Evolutionary conservation across 2,888 invertebrate genomes (phyloP), one percentile per base, ranked within the genome.

Genomic region (Orthosia gracilis): DNA sequence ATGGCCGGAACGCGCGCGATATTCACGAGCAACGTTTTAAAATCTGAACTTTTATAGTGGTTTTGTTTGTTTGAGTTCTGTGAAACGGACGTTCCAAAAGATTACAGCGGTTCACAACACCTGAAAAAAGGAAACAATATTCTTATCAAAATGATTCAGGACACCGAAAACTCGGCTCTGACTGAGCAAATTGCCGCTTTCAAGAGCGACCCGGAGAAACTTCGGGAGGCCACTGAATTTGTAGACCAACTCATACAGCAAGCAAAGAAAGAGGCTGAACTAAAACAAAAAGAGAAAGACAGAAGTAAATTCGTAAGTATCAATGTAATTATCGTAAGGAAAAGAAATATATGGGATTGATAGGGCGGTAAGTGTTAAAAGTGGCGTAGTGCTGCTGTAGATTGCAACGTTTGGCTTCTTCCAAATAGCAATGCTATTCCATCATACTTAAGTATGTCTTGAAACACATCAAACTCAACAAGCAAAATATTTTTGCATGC

Each of bases 191-290:
- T 97, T 88, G 95, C 96, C 62, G 96, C 96, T 80, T 97, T 97
- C 91, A 97, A 97, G 92, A 96, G 95, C 84, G 97, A 97, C 89
- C 97, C 97, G 57, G 96, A 97, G 78, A 97, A 97, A 92, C 96
- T 97, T 91, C 96, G 97, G 78, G 94, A 96, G 77, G 96, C 97
- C 67, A 94, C 95, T 78, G 97, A 97, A 85, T 97, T 97, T 92
- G 96, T 97, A 83, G 97, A 97, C 88, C 97, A 97, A 91, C 96
- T 97, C 76, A 96, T 97, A 89, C 96, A 96, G 89, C 97, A 96
- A 91, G 97, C 97, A 82, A 97, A 97, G 92, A 95, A 95, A 90
- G 97, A 97, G 92, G 97, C 97, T 84, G 97, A 97, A 87, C 91
- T 95, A 87, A 97, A 97, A 95, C 94, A 94, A 90, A 96, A 96